Evolutionary conservation across 2,797 vertebrate genomes (phyloP), one percentile per base, ranked within the genome.

Genomic region (Arrhamphus sclerolepis): DNA sequence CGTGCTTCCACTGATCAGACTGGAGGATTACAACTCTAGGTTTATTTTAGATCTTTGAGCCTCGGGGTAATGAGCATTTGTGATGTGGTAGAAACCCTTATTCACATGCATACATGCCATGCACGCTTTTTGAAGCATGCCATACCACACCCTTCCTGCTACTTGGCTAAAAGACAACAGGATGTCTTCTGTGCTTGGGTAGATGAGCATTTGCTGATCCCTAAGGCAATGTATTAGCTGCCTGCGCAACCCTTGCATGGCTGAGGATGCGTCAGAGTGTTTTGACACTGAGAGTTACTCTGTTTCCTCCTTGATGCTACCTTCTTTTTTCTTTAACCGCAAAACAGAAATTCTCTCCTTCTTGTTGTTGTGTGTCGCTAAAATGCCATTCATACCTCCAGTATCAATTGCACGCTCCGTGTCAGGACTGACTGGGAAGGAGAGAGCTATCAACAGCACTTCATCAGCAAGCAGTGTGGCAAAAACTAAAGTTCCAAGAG

Each of bases 311-410:
- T 48, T 77, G 18, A 61, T 38, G 2, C 10, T 38, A 7, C 50
- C 70, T 7, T 46, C 21, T 29, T 68, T 53, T 42, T 71, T 75
- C 53, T 75, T 80, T 48, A 59, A 46, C 22, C 4, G 75, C 46
- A 90, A 79, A 70, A 70, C 81, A 4, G 75, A 88, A 21, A 62
- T 91, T 8, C 14, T 91, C 17, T 82, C 74, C 31, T 90, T 89
- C 62, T 60, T 91, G 61, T 55, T 91, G 38, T 72, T 89, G 64
- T 89, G 84, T 16, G 44, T 89, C 39, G 67, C 71, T 59, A 91
- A 92, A 71, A 93, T 93, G 91, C 91, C 93, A 0, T 93, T 93
- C 65, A 84, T 84, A 21, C 90, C 92, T 0, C 82, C 72, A 1
- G 81, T 84, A 59, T 72, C 81, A 0, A 64, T 86, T 5, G 50